phyloP scores from a whole-genome alignment of 2,113 vertebrate genomes.

The Propithecus coquereli region DNA sequence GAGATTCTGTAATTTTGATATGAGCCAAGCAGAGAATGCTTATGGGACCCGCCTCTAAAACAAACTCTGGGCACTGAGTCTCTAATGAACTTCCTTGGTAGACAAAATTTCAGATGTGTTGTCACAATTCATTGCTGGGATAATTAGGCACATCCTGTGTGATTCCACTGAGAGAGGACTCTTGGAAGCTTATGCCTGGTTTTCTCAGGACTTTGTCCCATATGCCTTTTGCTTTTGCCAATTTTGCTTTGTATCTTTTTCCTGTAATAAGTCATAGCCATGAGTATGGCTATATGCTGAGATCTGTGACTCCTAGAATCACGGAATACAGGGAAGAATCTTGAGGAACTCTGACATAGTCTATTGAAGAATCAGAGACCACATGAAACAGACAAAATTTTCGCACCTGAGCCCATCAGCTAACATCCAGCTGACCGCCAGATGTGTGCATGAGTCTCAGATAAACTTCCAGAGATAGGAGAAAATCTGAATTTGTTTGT shows the following conservation, averaged over 20 bases:
- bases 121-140: not conserved
- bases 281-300: not conserved
- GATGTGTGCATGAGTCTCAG: not conserved
- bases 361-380: not conserved
- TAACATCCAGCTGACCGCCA: not conserved
- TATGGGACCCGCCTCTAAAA: not conserved
- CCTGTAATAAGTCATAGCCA: not conserved
- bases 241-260: not conserved
- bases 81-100: not conserved
- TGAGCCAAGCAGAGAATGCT: not conserved
- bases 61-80: not conserved
- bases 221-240: not conserved
- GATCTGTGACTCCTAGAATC: not conserved
- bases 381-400: not conserved
- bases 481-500: not conserved
- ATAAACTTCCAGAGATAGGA: not conserved
- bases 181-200: not conserved
- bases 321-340: not conserved
- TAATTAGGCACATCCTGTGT: not conserved
- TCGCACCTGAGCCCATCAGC: not conserved
- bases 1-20: not conserved
- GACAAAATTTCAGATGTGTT: not conserved
- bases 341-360: not conserved
- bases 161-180: not conserved
- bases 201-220: not conserved